Conservation (phyloP, 2,888 invertebrate species). For the Noctua comes region DNA sequence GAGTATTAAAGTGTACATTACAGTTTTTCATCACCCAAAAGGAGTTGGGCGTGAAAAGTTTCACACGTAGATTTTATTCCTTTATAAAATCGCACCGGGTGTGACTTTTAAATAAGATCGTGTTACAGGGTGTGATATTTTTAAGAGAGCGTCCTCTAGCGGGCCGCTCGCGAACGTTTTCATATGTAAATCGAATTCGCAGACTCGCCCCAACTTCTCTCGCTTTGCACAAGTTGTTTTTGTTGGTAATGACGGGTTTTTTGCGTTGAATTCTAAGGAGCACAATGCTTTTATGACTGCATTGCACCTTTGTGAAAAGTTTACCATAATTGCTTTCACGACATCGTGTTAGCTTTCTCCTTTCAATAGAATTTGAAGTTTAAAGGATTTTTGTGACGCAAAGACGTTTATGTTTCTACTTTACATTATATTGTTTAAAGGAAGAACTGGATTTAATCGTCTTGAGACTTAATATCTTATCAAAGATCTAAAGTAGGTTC, state of each 20-base stretch:
- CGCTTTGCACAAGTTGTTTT: conserved; percentile 66
- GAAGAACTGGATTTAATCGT: conserved; percentile 17
- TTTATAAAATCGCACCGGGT: conserved; percentile 79
- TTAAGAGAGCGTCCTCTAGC: conserved; percentile 73
- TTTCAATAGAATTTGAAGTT: conserved; percentile 52
- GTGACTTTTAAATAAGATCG: conserved; percentile 85
- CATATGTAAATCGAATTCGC: conserved; percentile 81
- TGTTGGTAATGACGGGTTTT: conserved; percentile 71
- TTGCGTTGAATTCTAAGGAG: conserved; percentile 65
- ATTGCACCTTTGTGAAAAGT: conserved; percentile 70
- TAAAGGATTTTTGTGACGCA: conserved; percentile 47
- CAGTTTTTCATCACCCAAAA: conserved; percentile 63
- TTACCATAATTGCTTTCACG: conserved; percentile 70
- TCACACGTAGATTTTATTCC: conserved; percentile 71
- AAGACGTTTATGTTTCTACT: conserved; percentile 43
- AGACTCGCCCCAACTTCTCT: conserved; percentile 60
- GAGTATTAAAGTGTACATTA: conserved; percentile 64
- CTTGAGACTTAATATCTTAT: conserved; percentile 25
- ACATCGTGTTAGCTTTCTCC: conserved; percentile 65
- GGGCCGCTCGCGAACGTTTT: conserved; percentile 74
- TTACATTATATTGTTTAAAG: conserved; percentile 50
- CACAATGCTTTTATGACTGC: conserved; percentile 70
- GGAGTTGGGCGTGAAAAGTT: conserved; percentile 62
- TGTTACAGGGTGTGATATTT: conserved; percentile 76
- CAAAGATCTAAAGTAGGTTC: conserved; percentile 12